Evolutionary conservation across 2,797 vertebrate genomes (phyloP).

Genomic region (Anguilla obscura): DNA sequence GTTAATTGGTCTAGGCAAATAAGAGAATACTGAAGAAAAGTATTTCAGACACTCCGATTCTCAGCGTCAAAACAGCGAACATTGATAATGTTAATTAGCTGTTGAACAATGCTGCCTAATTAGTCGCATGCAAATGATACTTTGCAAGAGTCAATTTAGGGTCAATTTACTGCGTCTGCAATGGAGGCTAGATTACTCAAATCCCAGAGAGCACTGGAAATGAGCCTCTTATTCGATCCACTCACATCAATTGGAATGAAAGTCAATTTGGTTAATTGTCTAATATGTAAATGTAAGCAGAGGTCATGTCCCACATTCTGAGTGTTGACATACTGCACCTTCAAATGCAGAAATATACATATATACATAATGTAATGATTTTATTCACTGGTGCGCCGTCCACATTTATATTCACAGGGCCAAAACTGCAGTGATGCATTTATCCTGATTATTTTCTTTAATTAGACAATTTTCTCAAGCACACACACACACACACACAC

Average conservation of each 20-base stretch:
- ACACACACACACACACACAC: background rate
- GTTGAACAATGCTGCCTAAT: slow-evolving; percentile 73
- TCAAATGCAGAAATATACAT: background rate
- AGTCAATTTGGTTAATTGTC: slow-evolving; percentile 79
- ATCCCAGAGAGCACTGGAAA: slow-evolving; percentile 63
- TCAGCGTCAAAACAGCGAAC: slow-evolving; percentile 62
- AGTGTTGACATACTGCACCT: background rate
- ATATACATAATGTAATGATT: background rate
- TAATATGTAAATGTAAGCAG: slow-evolving; percentile 70
- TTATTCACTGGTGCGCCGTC: slow-evolving; percentile 37
- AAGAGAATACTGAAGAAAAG: slow-evolving; percentile 60
- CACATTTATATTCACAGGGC: slow-evolving; percentile 54
- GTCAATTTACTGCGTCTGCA: slow-evolving; percentile 56
- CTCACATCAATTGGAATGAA: slow-evolving; percentile 55
- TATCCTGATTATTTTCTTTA: background rate
- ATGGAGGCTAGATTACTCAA: slow-evolving; percentile 59
- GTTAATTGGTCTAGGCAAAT: slow-evolving; percentile 28
- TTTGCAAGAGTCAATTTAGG: slow-evolving; percentile 56
- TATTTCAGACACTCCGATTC: slow-evolving; percentile 63
- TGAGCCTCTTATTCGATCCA: slow-evolving; percentile 45
- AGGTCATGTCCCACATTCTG: slow-evolving; percentile 25
- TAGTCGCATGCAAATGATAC: slow-evolving; percentile 75
- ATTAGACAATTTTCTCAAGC: background rate
- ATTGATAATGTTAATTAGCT: slow-evolving; percentile 72
- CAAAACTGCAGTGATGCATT: slow-evolving; percentile 9